phyloP scores from a whole-genome alignment of 2,797 vertebrate species.

The Etheostoma nigrum region DNA sequence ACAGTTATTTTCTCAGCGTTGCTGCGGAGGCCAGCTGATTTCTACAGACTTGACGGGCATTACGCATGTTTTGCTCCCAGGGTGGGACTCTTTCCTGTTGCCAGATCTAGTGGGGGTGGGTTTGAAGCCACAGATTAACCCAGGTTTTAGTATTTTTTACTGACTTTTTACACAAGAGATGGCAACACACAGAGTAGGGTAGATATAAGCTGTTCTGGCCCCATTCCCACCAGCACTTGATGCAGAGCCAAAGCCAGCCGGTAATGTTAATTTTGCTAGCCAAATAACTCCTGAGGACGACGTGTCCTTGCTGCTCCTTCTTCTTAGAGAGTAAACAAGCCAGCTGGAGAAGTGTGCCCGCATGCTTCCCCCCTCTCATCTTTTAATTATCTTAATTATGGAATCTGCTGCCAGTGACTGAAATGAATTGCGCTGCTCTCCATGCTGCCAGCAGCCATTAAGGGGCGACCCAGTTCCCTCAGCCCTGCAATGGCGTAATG shows the following conservation, averaged over 20 bases:
- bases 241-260: slow-evolving; percentile 48
- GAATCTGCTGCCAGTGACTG: slow-evolving; percentile 70
- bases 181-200: slow-evolving; percentile 7
- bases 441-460: slow-evolving; percentile 71
- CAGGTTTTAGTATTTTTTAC: slow-evolving; percentile 37
- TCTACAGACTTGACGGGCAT: slow-evolving; percentile 29
- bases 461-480: slow-evolving; percentile 66
- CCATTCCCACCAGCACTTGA: slow-evolving; percentile 59
- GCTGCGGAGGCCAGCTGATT: slow-evolving; percentile 50
- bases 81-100: slow-evolving; percentile 21
- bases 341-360: slow-evolving; percentile 53
- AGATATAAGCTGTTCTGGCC: slow-evolving; percentile 33
- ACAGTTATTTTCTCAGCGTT: slow-evolving; percentile 39
- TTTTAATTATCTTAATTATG: slow-evolving; percentile 81
- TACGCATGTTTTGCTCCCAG: slow-evolving; percentile 24
- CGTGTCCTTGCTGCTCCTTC: slow-evolving; percentile 67
- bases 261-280: slow-evolving; percentile 55
- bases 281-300: slow-evolving; percentile 47
- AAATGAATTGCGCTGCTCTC: slow-evolving; percentile 70
- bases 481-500: slow-evolving; percentile 44
- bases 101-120: slow-evolving; percentile 19
- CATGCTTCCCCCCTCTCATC: slow-evolving; percentile 18
- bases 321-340: slow-evolving; percentile 63
- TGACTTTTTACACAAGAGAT: neutral
- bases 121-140: slow-evolving; percentile 40